Base-by-base conservation (phyloP, 2,113 vertebrate genomes). In the Pyrgilauda ruficollis region DNA sequence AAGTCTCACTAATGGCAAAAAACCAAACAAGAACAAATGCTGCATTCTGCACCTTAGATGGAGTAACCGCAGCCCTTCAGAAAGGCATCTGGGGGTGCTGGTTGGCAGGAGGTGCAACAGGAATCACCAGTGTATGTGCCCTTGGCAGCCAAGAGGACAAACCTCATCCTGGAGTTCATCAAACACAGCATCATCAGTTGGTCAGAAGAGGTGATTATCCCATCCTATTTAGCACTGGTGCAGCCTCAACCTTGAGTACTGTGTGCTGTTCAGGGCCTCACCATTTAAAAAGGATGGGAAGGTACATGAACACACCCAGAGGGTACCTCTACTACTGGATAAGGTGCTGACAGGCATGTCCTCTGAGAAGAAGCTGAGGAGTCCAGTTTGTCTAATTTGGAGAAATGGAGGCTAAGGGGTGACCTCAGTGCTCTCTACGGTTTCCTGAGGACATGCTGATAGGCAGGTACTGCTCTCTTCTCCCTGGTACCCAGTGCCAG, bases 291-390 rank as follows among this genome's bases (percentile, higher is more conserved):
- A 83, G 3, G 6, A 21, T 46, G 10, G 23, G 15, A 31, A 70
- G 15, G n/a, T 33, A 3, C n/a, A 15, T 7, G 37, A 79, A 24
- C 0, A 9, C 0, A 1, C 10, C 11, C 10, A 4, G 7, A 37
- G 15, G 33, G 7, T 50, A 79, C 3, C 23, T 64, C 35, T 62
- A 47, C 63, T 49, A 27, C 20, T 3, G 7, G 24, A 6, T 19
- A 87, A 15, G 11, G 39, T 24, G 17, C 26, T 61, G 44, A 46
- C 8, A 89, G 33, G 17, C 22, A 37, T 10, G 21, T 35, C 33
- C 50, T 69, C 31, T 53, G 37, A 75, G 63, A 66, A 89, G 44
- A 1, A 6, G 21, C 35, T 73, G 33, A 69, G 41, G 28, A 35
- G 26, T 17, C 9, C 4, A 33, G 13, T 52, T 67, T 79, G 17